Evolutionary conservation across 2,888 invertebrate genomes (phyloP).

Genomic region (Onthophagus sagittarius): DNA sequence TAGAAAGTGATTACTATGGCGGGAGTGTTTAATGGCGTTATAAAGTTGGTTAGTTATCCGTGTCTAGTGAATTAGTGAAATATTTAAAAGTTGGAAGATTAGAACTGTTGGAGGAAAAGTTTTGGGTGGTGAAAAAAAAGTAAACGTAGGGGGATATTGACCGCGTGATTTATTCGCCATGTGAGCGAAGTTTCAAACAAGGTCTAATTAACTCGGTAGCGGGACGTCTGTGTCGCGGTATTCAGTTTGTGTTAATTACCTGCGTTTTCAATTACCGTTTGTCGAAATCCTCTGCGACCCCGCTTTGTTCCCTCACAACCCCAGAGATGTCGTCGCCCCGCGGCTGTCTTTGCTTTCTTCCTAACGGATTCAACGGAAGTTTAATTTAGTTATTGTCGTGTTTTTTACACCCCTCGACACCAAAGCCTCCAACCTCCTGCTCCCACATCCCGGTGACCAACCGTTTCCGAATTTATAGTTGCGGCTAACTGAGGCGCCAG

Average conservation of each 20-base stretch:
- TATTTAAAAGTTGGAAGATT: not conserved
- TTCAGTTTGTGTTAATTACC: slow-evolving; percentile 37
- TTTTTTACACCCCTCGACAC: not conserved
- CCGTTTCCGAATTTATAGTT: slow-evolving; percentile 30
- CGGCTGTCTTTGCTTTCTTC: not conserved
- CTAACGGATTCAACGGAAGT: slow-evolving; percentile 5
- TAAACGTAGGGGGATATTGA: slow-evolving; percentile 21
- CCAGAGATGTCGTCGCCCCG: not conserved
- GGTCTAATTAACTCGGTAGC: slow-evolving; percentile 33
- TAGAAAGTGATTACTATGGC: not conserved
- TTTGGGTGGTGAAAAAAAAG: slow-evolving; percentile 1
- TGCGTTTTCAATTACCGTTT: slow-evolving; percentile 36
- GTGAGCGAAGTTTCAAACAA: slow-evolving; percentile 32
- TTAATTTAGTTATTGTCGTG: not conserved
- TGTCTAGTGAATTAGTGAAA: not conserved
- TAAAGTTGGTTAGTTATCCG: not conserved
- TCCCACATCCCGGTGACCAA: not conserved
- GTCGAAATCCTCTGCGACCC: slow-evolving; percentile 29
- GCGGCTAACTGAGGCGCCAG: slow-evolving; percentile 31
- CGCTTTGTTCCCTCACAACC: slow-evolving; percentile 5
- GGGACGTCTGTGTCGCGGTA: slow-evolving; percentile 29
- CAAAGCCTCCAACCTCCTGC: not conserved
- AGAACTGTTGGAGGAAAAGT: not conserved
- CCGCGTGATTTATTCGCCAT: slow-evolving; percentile 29
- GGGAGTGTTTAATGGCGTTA: not conserved